Percentiles rank a stretch among this genome's conserved stretches.
These are phyloP conservation scores for Habrosyne pyritoides DNA, from an alignment of 2,888 invertebrate species.

Conservation along the genomic window DNA sequence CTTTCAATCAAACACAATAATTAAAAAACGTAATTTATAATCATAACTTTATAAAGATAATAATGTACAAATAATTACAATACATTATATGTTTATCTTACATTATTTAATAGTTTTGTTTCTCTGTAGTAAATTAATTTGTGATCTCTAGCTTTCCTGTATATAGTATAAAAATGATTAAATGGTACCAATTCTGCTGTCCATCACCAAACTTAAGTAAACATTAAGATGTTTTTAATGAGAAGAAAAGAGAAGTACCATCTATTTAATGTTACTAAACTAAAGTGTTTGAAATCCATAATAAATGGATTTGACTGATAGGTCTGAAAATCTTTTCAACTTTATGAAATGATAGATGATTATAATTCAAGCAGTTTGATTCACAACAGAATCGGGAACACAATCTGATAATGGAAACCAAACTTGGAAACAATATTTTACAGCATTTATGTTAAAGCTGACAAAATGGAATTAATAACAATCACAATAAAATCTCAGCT, in stretches of 20 bases:
- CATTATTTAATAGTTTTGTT: conserved; percentile 24
- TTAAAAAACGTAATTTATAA: conserved; percentile 18
- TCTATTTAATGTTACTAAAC: no score
- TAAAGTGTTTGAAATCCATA: no score
- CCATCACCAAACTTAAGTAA: no score
- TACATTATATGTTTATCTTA: conserved; percentile 36
- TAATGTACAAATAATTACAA: conserved; percentile 37
- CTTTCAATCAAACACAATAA: conserved; percentile 13
- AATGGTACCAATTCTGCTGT: no score
- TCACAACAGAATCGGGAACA: no score
- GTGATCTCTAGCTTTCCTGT: conserved; percentile 24
- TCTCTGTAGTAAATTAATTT: conserved; percentile 15
- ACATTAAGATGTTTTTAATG: no score
- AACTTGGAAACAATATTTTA: not conserved
- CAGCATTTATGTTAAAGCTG: not conserved
- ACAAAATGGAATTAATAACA: conserved; percentile 1
- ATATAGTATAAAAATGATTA: not conserved
- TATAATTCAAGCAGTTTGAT: no score
- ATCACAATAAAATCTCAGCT: not conserved
- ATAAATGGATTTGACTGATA: no score
- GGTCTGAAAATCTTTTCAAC: no score
- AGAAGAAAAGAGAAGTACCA: no score
- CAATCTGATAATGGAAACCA: not conserved
- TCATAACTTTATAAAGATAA: conserved; percentile 37
- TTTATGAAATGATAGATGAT: no score